A percentile compares a stretch with the other conserved stretches of the same genome.
phyloP scores from a whole-genome alignment of 2,797 vertebrate genomes.

The Margarornis squamiger region DNA sequence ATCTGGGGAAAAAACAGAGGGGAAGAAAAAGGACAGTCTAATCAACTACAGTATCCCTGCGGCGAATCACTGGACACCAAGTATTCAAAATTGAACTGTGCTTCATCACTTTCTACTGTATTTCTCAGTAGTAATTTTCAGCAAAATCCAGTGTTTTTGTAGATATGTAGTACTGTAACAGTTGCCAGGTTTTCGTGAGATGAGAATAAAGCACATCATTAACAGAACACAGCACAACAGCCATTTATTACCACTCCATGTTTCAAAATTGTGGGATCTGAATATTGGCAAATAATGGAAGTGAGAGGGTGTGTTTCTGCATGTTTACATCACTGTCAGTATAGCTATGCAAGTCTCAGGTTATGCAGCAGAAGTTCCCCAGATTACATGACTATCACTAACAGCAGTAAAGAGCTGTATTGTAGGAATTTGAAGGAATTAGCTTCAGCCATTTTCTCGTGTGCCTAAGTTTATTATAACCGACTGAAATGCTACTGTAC shows the following conservation, averaged over 20 bases:
- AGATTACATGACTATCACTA: neutral
- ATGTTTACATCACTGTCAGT: neutral
- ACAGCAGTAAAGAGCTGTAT: neutral
- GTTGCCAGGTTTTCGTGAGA: neutral
- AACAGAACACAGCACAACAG: neutral
- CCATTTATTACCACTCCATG: neutral
- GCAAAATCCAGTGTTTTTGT: neutral
- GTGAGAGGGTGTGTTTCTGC: neutral
- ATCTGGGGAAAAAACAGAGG: neutral
- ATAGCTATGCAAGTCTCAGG: fast-evolving
- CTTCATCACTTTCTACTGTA: neutral
- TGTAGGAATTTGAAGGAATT: neutral
- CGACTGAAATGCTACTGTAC: neutral
- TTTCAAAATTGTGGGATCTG: neutral
- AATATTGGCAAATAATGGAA: neutral
- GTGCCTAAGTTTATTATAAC: neutral
- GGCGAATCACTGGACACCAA: neutral
- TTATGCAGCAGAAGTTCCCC: neutral
- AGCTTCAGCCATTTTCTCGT: neutral
- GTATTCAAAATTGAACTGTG: neutral
- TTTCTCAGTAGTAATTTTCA: neutral
- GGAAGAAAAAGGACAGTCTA: neutral
- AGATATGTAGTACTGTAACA: neutral
- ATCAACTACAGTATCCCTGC: neutral
- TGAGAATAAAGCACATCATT: neutral